A percentile compares a stretch with the other conserved stretches of the same genome.
These are phyloP conservation scores for Auanema freiburgensis DNA, from an alignment of 2,888 invertebrate genomes.

Conservation along the genomic window DNA sequence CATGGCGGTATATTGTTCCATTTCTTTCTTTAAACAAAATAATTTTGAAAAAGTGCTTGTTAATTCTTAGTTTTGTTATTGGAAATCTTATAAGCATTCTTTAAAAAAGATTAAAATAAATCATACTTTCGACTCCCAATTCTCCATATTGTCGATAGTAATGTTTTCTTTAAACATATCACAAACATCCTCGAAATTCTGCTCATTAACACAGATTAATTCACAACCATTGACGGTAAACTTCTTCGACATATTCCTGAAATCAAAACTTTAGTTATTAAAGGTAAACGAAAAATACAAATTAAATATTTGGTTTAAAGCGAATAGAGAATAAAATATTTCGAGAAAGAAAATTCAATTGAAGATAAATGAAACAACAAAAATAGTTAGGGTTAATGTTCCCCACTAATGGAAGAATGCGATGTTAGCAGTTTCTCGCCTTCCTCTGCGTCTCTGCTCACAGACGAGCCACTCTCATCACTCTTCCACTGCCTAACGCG, in stretches of 20 bases:
- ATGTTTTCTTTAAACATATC: too few relatives aligned
- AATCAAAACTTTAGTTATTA: conserved; percentile 23
- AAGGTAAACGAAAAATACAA: too few relatives aligned
- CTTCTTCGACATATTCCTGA: conserved; percentile 21
- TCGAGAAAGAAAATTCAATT: too few relatives aligned
- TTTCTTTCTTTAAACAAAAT: conserved; percentile 24
- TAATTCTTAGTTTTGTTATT: conserved; percentile 26
- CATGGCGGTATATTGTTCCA: conserved; percentile 20
- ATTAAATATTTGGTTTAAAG: too few relatives aligned
- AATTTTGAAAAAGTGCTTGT: conserved; percentile 27
- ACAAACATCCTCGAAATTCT: conserved; percentile 14
- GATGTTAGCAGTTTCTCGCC: too few relatives aligned
- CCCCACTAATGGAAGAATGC: too few relatives aligned
- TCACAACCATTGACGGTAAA: conserved; percentile 14
- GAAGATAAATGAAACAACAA: too few relatives aligned
- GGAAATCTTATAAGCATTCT: conserved; percentile 27
- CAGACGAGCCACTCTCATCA: too few relatives aligned
- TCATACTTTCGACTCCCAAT: conserved; percentile 18
- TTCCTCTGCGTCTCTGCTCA: too few relatives aligned
- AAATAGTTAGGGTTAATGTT: too few relatives aligned
- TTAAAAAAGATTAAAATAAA: conserved; percentile 29
- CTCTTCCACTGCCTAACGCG: too few relatives aligned
- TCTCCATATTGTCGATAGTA: conserved; percentile 14
- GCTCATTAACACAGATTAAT: conserved; percentile 19
- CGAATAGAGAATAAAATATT: too few relatives aligned